phyloP scores from a whole-genome alignment of 2,113 vertebrate species.

The Carassius gibelio region DNA sequence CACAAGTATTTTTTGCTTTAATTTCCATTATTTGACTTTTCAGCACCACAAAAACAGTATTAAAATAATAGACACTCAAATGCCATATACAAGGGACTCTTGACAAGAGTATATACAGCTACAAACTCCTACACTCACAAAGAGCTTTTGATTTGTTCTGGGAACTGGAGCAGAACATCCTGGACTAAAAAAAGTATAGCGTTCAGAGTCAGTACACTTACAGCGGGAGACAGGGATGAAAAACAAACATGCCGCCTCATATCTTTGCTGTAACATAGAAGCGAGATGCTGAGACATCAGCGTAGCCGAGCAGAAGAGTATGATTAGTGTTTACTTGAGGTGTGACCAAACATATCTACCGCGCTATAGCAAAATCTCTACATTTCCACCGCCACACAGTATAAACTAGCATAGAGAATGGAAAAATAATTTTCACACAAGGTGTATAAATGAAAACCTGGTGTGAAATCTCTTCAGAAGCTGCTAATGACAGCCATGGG shows the following conservation, averaged over 20 bases:
- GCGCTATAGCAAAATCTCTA: neutral
- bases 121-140: slow-evolving; percentile 38
- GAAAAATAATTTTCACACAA: neutral
- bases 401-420: neutral
- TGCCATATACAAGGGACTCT: neutral
- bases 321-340: neutral
- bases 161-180: slow-evolving; percentile 49
- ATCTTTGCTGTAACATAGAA: neutral
- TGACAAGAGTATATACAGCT: neutral
- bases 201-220: slow-evolving; percentile 13
- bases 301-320: slow-evolving; percentile 2
- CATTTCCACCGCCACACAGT: neutral
- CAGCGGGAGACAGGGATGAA: neutral
- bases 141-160: slow-evolving; percentile 37
- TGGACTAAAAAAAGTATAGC: slow-evolving; percentile 26
- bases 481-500: slow-evolving; percentile 12
- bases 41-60: neutral
- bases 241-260: slow-evolving; percentile 17
- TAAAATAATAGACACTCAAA: neutral
- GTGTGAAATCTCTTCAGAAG: neutral
- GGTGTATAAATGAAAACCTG: neutral
- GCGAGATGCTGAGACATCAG: neutral
- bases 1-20: neutral
- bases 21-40: neutral
- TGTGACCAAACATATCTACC: neutral